Evolutionary conservation across 1,140 invertebrate species (phyloP).

Genomic region (Cyclina sinensis): DNA sequence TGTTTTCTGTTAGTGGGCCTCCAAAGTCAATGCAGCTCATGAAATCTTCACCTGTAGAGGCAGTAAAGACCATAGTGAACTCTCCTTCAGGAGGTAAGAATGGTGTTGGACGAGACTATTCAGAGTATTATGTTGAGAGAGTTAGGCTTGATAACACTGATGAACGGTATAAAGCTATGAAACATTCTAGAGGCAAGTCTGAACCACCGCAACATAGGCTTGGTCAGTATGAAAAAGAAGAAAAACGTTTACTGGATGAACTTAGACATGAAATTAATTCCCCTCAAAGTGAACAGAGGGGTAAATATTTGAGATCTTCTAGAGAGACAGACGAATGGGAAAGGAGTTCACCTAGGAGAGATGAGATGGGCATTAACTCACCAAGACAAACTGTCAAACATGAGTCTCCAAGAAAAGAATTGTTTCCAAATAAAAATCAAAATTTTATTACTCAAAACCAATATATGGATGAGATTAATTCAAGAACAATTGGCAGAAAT

Average conservation of each 20-base stretch:
- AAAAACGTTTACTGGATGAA: not conserved
- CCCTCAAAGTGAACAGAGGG: not conserved
- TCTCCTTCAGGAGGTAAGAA: constrained; percentile 24
- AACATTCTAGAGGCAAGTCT: constrained; percentile 48
- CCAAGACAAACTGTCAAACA: constrained; percentile 47
- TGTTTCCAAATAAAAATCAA: constrained; percentile 26
- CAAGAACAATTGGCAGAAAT: constrained; percentile 1
- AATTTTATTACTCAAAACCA: constrained; percentile 1
- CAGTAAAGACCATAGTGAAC: constrained; percentile 11
- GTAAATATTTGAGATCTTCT: not conserved
- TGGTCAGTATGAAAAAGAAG: not conserved
- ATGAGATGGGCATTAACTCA: constrained; percentile 48
- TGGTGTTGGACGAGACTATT: constrained; percentile 21
- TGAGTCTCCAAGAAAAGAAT: constrained; percentile 54
- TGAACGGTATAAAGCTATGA: constrained; percentile 2
- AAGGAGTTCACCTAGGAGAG: constrained; percentile 38
- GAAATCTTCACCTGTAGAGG: constrained; percentile 37
- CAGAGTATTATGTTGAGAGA: constrained; percentile 35
- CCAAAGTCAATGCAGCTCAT: constrained; percentile 16
- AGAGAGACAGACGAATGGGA: not conserved
- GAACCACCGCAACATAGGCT: constrained; percentile 30
- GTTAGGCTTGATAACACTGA: constrained; percentile 29
- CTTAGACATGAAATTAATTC: constrained; percentile 13
- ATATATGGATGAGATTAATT: constrained; percentile 16
- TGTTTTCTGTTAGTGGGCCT: constrained; percentile 68